Evolutionary conservation across 2,113 vertebrate genomes (phyloP).

Genomic region (Columba janthina): DNA sequence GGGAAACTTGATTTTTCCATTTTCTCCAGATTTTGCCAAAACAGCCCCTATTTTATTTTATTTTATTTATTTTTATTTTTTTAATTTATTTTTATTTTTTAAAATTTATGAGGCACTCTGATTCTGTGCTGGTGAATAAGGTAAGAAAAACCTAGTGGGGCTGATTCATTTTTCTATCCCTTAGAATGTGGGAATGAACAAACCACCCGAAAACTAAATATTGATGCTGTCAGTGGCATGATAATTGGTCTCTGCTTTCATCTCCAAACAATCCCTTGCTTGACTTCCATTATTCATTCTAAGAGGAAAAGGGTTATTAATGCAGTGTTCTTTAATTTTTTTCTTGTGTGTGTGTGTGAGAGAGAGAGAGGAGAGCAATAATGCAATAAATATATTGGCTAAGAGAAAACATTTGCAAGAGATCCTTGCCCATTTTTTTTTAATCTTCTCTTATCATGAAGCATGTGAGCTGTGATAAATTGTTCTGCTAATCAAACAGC

Average conservation of each 20-base stretch:
- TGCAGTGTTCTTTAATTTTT: slow-evolving; percentile 18
- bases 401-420: slow-evolving; percentile 61
- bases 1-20: neutral
- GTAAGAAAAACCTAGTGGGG: neutral
- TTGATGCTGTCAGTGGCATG: slow-evolving; percentile 17
- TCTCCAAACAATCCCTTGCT: slow-evolving; percentile 19
- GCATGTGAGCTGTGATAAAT: slow-evolving; percentile 64
- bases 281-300: slow-evolving; percentile 17
- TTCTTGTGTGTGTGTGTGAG: neutral
- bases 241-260: slow-evolving; percentile 43
- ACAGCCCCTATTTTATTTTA: neutral
- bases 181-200: slow-evolving; percentile 3
- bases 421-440: slow-evolving; percentile 28
- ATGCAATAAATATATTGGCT: slow-evolving; percentile 15
- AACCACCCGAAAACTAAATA: slow-evolving; percentile 17
- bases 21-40: neutral
- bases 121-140: neutral
- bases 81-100: neutral
- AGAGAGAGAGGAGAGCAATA: neutral
- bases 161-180: neutral
- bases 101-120: neutral
- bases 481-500: slow-evolving; percentile 80
- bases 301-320: slow-evolving; percentile 29
- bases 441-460: slow-evolving; percentile 53
- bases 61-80: too few relatives aligned